A percentile compares a stretch with the other conserved stretches of the same genome.
Evolutionary conservation across 2,113 vertebrate species (phyloP).

Genomic region (Sinocyclocheilus maitianheensis): DNA sequence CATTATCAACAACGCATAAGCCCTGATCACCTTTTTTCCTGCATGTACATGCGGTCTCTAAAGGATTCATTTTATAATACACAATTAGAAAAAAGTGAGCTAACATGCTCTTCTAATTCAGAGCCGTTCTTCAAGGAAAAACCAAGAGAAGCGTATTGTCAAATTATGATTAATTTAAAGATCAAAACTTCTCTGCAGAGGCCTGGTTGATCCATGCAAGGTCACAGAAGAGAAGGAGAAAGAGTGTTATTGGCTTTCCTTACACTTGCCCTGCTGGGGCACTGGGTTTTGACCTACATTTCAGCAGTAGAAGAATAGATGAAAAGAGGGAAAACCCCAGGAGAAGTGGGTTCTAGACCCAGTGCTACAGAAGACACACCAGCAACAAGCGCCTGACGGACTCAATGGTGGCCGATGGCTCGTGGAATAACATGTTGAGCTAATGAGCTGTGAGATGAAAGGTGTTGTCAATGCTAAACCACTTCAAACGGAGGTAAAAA

Average conservation of each 20-base stretch:
- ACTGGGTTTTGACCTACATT: constrained; percentile 47
- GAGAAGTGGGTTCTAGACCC: background rate
- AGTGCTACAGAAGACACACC: background rate
- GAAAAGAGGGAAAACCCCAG: background rate
- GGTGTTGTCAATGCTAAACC: constrained; percentile 10
- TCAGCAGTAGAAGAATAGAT: constrained; percentile 11
- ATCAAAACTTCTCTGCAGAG: constrained; percentile 54
- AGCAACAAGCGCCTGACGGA: background rate
- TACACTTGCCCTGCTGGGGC: constrained; percentile 14
- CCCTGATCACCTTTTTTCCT: constrained; percentile 3
- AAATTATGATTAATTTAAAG: constrained; percentile 65
- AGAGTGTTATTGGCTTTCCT: constrained; percentile 24
- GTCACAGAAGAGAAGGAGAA: background rate
- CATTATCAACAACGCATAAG: background rate
- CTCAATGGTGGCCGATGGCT: background rate
- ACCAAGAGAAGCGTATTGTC: constrained; percentile 40
- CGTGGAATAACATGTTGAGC: constrained; percentile 14
- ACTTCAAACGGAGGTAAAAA: background rate
- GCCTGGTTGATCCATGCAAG: constrained; percentile 23
- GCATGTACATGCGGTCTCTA: background rate
- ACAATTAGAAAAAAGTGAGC: background rate
- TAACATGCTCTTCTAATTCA: background rate
- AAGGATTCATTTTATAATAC: constrained; percentile 31
- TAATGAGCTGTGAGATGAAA: constrained; percentile 33
- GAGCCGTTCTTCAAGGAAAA: constrained; percentile 30